Evolutionary conservation across 2,888 invertebrate species (phyloP), one percentile per base, ranked within the genome.

Genomic region (Drosophila monieri): DNA sequence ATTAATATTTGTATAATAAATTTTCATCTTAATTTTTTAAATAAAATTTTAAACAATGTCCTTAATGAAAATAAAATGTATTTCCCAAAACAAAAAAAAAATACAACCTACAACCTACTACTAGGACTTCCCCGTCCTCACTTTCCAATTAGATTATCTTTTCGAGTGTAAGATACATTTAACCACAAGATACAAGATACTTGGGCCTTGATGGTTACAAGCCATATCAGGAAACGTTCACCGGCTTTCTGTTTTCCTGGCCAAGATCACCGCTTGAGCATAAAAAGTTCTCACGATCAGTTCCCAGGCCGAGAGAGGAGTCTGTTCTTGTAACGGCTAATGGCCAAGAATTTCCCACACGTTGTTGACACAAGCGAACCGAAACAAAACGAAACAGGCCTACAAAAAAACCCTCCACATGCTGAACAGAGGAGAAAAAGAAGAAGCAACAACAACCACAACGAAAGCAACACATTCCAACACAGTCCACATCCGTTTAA

Each of bases 231-330:
- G 21, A 12, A 35, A 27, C 65, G 47, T 65, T 23, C 51, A 43
- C 18, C 5, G 30, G 21, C 47, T 6, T 81, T 59, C 74, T 87
- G 87, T 6, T 70, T 53, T 52, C 80, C 85, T 87, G 83, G 47
- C 35, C 43, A 2, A 3, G 5, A 5, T 46, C 43, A 65, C 57
- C 49, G 59, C 52, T 12, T 55, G 47, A 46, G 60, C 66, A 64
- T 60, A 67, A 76, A 80, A 80, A 68, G 70, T 81, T 81, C 87
- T 87, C 80, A 81, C 88, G 80, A 58, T 67, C 59, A 55, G 15
- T 47, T 35, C 15, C 35, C 27, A 27, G 30, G 51, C 51, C 15
- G 18, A 8, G 35, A 15, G 41, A 32, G 21, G 27, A 25, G 18
- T 37, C 9, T 25, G 35, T 64, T 52, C 39, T 64, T 80, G 78